Percentiles rank a stretch among this genome's conserved stretches.
phyloP scores from a whole-genome alignment of 2,888 invertebrate species.

The Lordiphosa andalusiaca region DNA sequence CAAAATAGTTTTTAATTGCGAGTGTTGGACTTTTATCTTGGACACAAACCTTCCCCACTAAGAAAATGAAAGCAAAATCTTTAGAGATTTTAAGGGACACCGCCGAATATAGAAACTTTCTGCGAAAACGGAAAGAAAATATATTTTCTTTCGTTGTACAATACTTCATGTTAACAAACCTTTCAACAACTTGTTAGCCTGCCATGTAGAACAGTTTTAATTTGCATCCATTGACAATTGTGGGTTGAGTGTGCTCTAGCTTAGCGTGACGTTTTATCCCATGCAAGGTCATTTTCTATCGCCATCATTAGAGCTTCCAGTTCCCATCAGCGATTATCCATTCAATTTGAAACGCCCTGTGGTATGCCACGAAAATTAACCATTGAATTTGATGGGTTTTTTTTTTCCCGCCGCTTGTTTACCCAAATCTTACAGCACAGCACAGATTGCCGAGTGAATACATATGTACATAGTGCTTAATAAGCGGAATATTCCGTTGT shows the following conservation, averaged over 20 bases:
- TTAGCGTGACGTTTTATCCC: slow-evolving; percentile 6
- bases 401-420: slow-evolving; percentile 34
- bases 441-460: slow-evolving; percentile 11
- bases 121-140: too few species aligned
- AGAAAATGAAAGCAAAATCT: too few species aligned
- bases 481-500: slow-evolving; percentile 41
- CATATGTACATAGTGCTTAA: slow-evolving; percentile 26
- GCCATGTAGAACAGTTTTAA: slow-evolving; percentile 4
- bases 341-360: slow-evolving; percentile 13
- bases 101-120: too few species aligned
- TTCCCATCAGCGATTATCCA: slow-evolving; percentile 13
- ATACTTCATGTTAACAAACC: too few species aligned
- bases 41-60: too few species aligned
- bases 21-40: too few species aligned
- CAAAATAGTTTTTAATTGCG: too few species aligned
- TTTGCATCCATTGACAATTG: not conserved
- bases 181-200: too few species aligned
- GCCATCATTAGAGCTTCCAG: slow-evolving; percentile 4
- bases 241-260: slow-evolving; percentile 3
- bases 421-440: slow-evolving; percentile 58
- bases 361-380: slow-evolving; percentile 14
- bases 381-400: slow-evolving; percentile 4
- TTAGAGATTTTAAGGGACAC: too few species aligned
- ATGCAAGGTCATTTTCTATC: slow-evolving; percentile 31
- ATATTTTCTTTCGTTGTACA: too few species aligned